A percentile compares a stretch with the other conserved stretches of the same genome.
Conservation (phyloP, 2,888 invertebrate genomes). For the Tribolium freemani region DNA sequence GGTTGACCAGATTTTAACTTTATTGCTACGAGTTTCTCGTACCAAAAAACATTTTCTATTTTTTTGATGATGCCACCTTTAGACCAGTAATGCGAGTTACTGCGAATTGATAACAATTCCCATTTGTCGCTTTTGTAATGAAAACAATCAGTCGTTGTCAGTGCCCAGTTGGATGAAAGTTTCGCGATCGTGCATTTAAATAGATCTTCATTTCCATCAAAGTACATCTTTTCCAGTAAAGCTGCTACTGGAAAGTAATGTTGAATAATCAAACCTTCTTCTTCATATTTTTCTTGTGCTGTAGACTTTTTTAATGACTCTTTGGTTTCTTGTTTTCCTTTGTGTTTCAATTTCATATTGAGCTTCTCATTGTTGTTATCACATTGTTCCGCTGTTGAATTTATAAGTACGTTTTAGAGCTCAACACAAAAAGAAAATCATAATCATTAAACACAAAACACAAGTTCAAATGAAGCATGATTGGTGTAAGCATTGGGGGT, state of each 20-base stretch:
- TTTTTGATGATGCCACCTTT: conserved; percentile 27
- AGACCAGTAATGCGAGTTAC: conserved; percentile 36
- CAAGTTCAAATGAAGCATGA: too few species aligned
- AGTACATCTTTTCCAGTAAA: not conserved
- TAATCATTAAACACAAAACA: too few species aligned
- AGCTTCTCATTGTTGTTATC: too few species aligned
- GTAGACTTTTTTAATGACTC: not conserved
- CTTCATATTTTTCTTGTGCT: not conserved
- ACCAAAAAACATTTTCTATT: not conserved
- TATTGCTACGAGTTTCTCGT: not conserved
- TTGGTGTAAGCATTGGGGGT: too few species aligned
- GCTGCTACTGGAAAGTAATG: not conserved
- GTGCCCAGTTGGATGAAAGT: not conserved
- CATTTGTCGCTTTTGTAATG: not conserved
- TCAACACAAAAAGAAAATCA: too few species aligned
- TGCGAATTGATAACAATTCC: conserved; percentile 7
- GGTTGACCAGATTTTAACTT: not conserved
- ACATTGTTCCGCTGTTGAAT: too few species aligned
- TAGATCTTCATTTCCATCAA: not conserved
- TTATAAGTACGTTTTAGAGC: too few species aligned
- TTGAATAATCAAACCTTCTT: not conserved
- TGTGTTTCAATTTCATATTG: too few species aligned
- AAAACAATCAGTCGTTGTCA: not conserved
- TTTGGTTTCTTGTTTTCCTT: not conserved
- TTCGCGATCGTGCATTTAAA: not conserved